phyloP scores from a whole-genome alignment of 2,797 vertebrate genomes.

The Todus mexicanus region DNA sequence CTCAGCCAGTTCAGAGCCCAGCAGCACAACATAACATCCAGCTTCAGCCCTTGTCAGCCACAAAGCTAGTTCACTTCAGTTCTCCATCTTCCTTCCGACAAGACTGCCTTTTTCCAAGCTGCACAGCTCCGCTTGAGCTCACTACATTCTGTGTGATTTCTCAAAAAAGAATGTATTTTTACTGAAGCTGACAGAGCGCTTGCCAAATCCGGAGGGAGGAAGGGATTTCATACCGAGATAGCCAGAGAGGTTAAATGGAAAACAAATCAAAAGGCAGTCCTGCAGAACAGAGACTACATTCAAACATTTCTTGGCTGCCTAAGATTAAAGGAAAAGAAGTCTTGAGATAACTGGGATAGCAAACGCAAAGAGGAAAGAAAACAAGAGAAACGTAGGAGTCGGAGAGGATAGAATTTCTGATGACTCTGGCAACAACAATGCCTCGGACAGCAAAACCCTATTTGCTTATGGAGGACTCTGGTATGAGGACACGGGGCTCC shows the following conservation, averaged over 20 bases:
- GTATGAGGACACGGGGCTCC: not conserved
- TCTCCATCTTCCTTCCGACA: not conserved
- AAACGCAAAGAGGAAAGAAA: slow-evolving; percentile 16
- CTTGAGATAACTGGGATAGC: slow-evolving; percentile 11
- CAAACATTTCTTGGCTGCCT: not conserved
- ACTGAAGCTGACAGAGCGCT: not conserved
- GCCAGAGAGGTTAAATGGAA: slow-evolving; percentile 11
- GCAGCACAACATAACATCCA: fast-evolving
- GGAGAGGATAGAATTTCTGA: slow-evolving; percentile 6
- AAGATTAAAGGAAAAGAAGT: not conserved
- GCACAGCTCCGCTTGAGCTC: not conserved
- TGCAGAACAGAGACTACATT: slow-evolving; percentile 36
- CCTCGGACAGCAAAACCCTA: not conserved
- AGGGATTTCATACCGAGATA: slow-evolving; percentile 40
- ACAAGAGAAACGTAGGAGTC: not conserved
- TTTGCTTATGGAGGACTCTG: not conserved
- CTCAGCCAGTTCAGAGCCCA: not conserved
- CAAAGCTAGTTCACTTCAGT: not conserved
- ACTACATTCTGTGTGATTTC: not conserved
- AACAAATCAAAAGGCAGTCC: slow-evolving; percentile 21
- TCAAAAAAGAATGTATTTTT: not conserved
- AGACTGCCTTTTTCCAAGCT: not conserved
- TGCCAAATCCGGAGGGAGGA: not conserved
- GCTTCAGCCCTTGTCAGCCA: not conserved
- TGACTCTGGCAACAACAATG: not conserved